phyloP scores from a whole-genome alignment of 2,113 vertebrate species.

The Potamarius usumacintae region DNA sequence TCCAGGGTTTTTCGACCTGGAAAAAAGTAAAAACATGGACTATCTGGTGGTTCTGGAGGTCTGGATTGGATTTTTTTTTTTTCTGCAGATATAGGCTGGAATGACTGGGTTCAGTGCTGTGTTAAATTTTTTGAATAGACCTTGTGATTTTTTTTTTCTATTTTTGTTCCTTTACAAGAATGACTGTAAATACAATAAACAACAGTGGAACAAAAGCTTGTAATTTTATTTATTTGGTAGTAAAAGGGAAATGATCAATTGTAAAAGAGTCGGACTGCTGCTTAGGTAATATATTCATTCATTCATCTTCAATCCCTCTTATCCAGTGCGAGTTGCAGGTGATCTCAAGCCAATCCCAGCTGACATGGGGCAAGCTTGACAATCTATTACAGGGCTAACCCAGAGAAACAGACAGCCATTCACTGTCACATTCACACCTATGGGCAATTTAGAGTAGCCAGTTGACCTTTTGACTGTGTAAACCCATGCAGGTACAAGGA shows the following conservation, averaged over 20 bases:
- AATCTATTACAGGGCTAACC: too few species aligned
- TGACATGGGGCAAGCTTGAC: too few species aligned
- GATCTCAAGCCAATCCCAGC: too few species aligned
- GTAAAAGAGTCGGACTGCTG: not conserved
- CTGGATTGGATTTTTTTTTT: not conserved
- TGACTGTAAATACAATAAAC: conserved; percentile 59
- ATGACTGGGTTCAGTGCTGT: conserved; percentile 50
- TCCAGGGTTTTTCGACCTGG: not conserved
- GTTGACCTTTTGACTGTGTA: too few species aligned
- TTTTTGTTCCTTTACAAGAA: conserved; percentile 60
- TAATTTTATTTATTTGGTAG: conserved; percentile 16
- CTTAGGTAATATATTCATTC: not conserved
- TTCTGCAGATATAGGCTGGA: conserved; percentile 26
- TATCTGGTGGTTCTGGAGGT: not conserved
- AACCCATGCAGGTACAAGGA: too few species aligned
- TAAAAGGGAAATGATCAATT: not conserved
- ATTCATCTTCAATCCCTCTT: too few species aligned
- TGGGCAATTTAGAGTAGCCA: too few species aligned
- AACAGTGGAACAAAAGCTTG: conserved; percentile 41
- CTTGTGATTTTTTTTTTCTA: conserved; percentile 52
- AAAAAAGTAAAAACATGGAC: not conserved
- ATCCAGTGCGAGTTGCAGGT: too few species aligned
- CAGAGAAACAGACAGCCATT: too few species aligned
- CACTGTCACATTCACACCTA: too few species aligned
- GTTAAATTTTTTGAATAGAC: conserved; percentile 54